phyloP scores from a whole-genome alignment of 2,888 invertebrate genomes.

The Diaperis boleti region DNA sequence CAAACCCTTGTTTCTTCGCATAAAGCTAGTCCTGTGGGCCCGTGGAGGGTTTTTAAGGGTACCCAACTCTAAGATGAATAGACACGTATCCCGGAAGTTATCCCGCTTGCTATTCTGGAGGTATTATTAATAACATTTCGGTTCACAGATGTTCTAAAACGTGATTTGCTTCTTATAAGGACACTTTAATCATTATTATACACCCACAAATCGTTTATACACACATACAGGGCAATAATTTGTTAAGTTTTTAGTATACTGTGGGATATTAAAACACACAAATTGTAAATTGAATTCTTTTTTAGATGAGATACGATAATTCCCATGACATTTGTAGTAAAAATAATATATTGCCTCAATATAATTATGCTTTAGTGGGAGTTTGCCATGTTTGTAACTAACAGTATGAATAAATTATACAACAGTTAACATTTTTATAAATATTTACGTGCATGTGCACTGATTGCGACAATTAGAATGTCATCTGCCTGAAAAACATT shows the following conservation, averaged over 20 bases:
- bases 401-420: no score
- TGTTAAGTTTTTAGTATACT: background rate
- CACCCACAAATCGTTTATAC: background rate
- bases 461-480: background rate
- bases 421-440: background rate
- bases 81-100: conserved; percentile 23
- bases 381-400: background rate
- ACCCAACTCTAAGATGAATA: conserved; percentile 2
- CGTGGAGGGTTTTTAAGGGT: conserved; percentile 12
- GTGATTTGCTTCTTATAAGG: conserved; percentile 35
- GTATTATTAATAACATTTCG: conserved; percentile 39
- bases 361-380: background rate
- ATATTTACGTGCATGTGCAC: background rate
- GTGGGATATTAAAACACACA: background rate
- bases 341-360: background rate
- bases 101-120: conserved; percentile 36
- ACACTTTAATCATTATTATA: conserved; percentile 3
- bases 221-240: background rate
- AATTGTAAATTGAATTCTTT: conserved; percentile 1
- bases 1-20: background rate
- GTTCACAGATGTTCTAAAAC: conserved; percentile 38
- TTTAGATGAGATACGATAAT: background rate
- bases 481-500: background rate
- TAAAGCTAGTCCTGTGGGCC: conserved; percentile 4
- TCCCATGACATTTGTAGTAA: background rate